Evolutionary conservation across 2,888 invertebrate species (phyloP), one percentile per base, ranked within the genome.

Genomic region (Strigamia crassipes): DNA sequence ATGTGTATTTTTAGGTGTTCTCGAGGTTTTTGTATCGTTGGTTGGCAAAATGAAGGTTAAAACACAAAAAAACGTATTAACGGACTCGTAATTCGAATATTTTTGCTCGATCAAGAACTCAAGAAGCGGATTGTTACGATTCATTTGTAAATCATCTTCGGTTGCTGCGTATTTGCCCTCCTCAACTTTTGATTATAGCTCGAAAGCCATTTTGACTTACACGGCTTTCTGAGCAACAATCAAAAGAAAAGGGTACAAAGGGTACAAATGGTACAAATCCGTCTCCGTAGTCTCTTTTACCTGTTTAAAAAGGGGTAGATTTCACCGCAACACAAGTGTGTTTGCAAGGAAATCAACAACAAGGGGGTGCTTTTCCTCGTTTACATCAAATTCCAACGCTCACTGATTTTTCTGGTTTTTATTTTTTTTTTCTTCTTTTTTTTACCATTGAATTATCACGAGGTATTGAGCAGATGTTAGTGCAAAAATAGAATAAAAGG

Each of bases 151-250:
- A 27, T 66, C 0, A 77, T 51, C 46, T 80, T 80, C 56, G 61
- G 34, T 51, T 56, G 51, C 56, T 46, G 80, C 46, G 46, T 42
- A 61, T 81, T 81, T 81, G 81, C 61, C 73, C 23, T 81, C 82
- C 80, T 83, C 83, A 83, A 83, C 82, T 82, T 83, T 83, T 83
- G 83, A 83, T 83, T 83, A 81, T 82, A 80, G 83, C 83, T 83
- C 83, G 83, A 83, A 83, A 83, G 83, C 83, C 83, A 46, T 18
- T 23, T 42, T 73, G 31, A 80, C 77, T 27, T 79, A 41, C 38
- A 83, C 83, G 83, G 83, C 83, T 83, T 83, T 83, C 83, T 83
- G 83, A 83, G 83, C 83, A 83, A 83, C 83, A 83, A 83, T 83
- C 83, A 83, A 83, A 83, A 83, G 83, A 81, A 83, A 82, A 83